A percentile compares a stretch with the other conserved stretches of the same genome.
Conservation (phyloP, 2,797 vertebrate species). For the Coracias cyanogaster region DNA sequence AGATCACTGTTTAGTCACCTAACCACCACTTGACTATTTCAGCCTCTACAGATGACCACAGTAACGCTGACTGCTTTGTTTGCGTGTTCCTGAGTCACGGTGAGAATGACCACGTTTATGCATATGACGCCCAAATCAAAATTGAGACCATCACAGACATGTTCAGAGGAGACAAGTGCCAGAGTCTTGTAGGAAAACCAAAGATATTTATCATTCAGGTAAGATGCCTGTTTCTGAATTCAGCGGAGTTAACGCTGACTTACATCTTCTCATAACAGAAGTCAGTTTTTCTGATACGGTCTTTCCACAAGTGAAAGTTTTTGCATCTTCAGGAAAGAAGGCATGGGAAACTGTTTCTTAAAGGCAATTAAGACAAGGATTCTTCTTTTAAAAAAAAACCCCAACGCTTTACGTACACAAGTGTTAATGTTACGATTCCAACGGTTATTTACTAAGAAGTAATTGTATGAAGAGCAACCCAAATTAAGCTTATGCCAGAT, state of each 20-base stretch:
- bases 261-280: neutral
- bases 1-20: neutral
- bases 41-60: constrained; percentile 85
- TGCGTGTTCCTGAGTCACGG: constrained; percentile 95
- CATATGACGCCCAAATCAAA: constrained; percentile 84
- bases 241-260: neutral
- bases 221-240: constrained; percentile 37
- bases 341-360: neutral
- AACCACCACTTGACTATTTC: neutral
- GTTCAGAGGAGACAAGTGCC: constrained; percentile 92
- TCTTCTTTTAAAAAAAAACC: neutral
- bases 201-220: constrained; percentile 98
- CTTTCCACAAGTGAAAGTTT: neutral
- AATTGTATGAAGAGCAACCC: neutral
- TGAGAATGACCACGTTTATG: constrained; percentile 86
- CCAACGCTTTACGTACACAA: neutral
- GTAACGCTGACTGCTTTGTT: constrained; percentile 90
- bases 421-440: neutral
- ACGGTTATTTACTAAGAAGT: neutral
- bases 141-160: constrained; percentile 83
- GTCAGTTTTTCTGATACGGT: neutral
- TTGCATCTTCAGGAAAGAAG: neutral
- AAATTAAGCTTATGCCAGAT: neutral
- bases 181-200: constrained; percentile 91
- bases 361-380: neutral